A percentile compares a stretch with the other conserved stretches of the same genome.
Conservation (phyloP, 2,113 vertebrate species). For the Epinephelus lanceolatus region DNA sequence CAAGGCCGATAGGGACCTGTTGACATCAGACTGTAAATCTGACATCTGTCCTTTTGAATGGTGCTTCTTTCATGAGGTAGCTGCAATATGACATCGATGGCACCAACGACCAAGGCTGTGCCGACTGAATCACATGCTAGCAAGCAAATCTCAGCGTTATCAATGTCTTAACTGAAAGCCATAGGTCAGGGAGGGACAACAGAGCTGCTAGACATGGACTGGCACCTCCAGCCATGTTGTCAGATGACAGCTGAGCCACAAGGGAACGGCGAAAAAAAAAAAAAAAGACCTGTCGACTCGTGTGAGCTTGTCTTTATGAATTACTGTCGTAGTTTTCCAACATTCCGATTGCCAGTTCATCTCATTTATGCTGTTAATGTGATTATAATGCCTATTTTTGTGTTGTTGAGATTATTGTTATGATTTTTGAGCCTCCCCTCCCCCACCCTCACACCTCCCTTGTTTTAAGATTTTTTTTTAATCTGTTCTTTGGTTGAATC, state of each 20-base stretch:
- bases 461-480: constrained; percentile 19
- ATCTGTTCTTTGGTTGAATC: constrained; percentile 54
- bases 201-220: constrained; percentile 16
- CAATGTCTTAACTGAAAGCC: constrained; percentile 70
- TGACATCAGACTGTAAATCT: constrained; percentile 33
- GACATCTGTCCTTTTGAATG: constrained; percentile 51
- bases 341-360: constrained; percentile 76
- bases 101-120: constrained; percentile 40
- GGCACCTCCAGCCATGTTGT: constrained; percentile 54
- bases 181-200: constrained; percentile 57
- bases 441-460: not conserved
- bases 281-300: constrained; percentile 17
- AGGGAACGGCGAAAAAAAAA: constrained; percentile 20
- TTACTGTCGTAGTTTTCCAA: constrained; percentile 45
- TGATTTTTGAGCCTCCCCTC: constrained; percentile 29
- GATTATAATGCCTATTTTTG: constrained; percentile 61
- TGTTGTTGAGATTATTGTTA: constrained; percentile 61
- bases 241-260: constrained; percentile 38
- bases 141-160: constrained; percentile 38
- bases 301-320: constrained; percentile 48
- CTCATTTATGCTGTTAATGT: constrained; percentile 64
- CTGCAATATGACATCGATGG: constrained; percentile 43
- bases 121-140: constrained; percentile 37
- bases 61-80: constrained; percentile 57
- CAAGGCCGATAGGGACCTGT: constrained; percentile 21